Percentiles rank a stretch among this genome's conserved stretches.
These are phyloP conservation scores for Acanthosepion esculentum DNA, from an alignment of 2,888 invertebrate species.

Conservation along the genomic window DNA sequence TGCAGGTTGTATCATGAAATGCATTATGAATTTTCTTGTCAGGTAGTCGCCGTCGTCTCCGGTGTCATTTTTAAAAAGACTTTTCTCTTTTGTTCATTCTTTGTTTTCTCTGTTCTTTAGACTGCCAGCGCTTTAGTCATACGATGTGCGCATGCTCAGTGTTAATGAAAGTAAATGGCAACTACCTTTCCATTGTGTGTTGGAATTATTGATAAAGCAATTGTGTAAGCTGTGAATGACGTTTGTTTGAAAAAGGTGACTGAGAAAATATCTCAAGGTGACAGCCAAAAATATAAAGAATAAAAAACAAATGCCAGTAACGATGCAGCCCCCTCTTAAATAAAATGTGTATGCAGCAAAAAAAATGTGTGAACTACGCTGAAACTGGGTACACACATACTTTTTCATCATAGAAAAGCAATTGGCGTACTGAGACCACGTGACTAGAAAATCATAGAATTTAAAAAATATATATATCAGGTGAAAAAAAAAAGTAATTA, in stretches of 20 bases:
- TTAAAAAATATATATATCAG: too few species aligned
- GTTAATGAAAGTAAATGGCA: constrained; percentile 5
- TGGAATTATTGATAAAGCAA: neutral
- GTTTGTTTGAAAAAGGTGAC: neutral
- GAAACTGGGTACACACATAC: too few species aligned
- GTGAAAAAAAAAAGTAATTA: too few species aligned
- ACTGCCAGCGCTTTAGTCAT: neutral
- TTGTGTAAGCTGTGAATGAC: neutral
- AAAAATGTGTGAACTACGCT: too few species aligned
- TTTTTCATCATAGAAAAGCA: too few species aligned
- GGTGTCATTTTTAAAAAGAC: neutral
- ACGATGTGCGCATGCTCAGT: neutral
- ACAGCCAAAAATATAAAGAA: neutral
- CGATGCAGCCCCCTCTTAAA: too few species aligned
- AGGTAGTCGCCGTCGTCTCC: neutral
- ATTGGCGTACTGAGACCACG: too few species aligned
- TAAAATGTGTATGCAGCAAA: too few species aligned
- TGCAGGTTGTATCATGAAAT: neutral
- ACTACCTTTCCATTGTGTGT: neutral
- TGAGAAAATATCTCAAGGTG: neutral
- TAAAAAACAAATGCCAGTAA: too few species aligned
- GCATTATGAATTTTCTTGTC: neutral
- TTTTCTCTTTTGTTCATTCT: neutral
- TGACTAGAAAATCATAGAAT: too few species aligned
- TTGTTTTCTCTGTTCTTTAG: neutral